Conservation (phyloP, 2,113 vertebrate genomes). For the Ginglymostoma cirratum region DNA sequence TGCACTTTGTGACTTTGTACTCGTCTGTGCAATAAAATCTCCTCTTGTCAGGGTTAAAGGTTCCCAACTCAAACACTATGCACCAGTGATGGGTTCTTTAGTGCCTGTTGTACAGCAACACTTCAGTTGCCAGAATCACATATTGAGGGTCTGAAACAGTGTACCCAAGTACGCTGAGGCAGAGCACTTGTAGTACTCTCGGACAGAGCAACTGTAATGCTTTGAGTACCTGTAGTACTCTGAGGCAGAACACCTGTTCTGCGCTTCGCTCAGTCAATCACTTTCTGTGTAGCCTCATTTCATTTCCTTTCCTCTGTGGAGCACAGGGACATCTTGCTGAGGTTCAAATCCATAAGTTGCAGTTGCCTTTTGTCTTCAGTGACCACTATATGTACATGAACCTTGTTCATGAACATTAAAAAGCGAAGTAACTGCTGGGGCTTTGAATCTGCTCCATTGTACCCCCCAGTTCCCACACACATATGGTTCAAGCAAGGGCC, state of each 20-base stretch:
- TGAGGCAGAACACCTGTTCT: neutral
- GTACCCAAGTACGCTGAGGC: neutral
- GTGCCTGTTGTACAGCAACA: neutral
- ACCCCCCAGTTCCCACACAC: neutral
- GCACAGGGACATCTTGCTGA: neutral
- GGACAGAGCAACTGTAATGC: too few species aligned
- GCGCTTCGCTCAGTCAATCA: neutral
- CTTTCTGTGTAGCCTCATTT: neutral
- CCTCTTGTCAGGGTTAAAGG: neutral
- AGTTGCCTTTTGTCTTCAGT: neutral
- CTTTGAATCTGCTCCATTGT: neutral
- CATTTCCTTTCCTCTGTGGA: neutral
- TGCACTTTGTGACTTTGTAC: constrained; percentile 14
- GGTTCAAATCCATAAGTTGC: neutral
- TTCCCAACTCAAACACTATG: neutral
- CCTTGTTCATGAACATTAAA: neutral
- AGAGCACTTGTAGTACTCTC: neutral
- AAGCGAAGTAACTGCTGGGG: neutral
- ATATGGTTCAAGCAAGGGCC: neutral
- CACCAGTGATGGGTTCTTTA: neutral
- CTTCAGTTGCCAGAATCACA: neutral
- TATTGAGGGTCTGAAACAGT: neutral
- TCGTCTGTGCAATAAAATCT: neutral
- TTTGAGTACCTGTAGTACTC: neutral
- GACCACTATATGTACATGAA: neutral